Base-by-base conservation (phyloP, 2,797 vertebrate species). In the Pyrrhura leucotis region DNA sequence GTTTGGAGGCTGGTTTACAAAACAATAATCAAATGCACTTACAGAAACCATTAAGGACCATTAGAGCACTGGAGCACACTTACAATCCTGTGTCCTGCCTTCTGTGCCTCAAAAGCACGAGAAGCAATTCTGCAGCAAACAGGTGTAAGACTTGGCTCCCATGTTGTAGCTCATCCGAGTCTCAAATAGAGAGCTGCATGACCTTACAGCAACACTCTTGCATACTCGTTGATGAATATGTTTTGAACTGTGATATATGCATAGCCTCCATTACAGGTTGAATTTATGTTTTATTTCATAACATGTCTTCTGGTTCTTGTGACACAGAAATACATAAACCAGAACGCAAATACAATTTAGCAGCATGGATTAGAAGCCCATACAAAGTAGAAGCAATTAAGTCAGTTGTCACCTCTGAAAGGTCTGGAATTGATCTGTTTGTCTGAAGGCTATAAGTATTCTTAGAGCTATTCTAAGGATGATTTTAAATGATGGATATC, bases 341-440 rank as follows among this genome's bases (percentile, higher is more conserved):
- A 67, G 63, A 33, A 14, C 44, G 77, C 28, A 75, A 59, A 50
- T 61, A 31, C 5, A 72, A 54, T 78, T 71, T 77, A 85, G 29
- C 75, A 88, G 21, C 20, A 31, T 73, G 28, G 22, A 66, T 83
- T 75, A 75, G 73, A 86, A 92, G 29, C 54, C 35, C 14, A 5
- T 40, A 78, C 19, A 72, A 65, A 66, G 33, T 65, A 59, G 39
- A 84, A 67, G 51, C 16, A 54, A 88, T 62, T 26, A 8, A 65
- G 68, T 59, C 72, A 81, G 4, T 25, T 92, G 25, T 78, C 50
- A 54, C 7, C 31, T 68, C 35, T 76, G 71, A 89, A 91, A 92
- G 50, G 39, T 40, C 48, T 93, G 47, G 66, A 90, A 84, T 42
- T 74, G 14, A 79, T 89, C 87, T 93, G 11, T 92, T 76, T 77